Evolutionary conservation across 2,888 invertebrate species (phyloP), one percentile per base, ranked within the genome.

Genomic region (Agriopis aurantiaria): DNA sequence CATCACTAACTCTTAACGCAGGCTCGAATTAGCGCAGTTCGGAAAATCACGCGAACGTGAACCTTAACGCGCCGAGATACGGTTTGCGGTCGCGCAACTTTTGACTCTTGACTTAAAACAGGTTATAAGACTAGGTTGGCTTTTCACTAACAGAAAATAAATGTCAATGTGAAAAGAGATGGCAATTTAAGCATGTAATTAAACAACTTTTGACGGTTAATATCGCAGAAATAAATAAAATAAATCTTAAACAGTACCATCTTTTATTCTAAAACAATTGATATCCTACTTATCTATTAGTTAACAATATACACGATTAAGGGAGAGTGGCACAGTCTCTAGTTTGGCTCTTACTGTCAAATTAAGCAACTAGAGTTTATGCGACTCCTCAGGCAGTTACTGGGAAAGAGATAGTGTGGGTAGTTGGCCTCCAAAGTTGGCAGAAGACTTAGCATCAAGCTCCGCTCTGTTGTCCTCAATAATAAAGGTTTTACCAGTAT

Each of bases 401-500:
- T 91, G 87, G 64, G 84, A 87, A 23, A 93, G 75, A 46, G 87
- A 77, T 10, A 94, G 82, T 12, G 87, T 80, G 0, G 93, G 89
- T 46, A 93, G 77, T 58, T 84, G 80, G 48, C 79, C 82, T 53
- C 81, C 82, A 62, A 84, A 82, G 3, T 82, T 81, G 43, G 78
- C 52, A 76, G 85, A 88, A 33, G 72, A 58, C 49, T 82, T 84
- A 7, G 72, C 67, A 74, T 95, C 94, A 48, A 94, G 75, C 76
- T 88, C 88, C 41, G 92, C 92, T 81, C 97, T 95, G 82, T 97
- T 97, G 82, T 98, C 97, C 92, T 97, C 97, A 75, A 98, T 89
- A 52, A 97, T 95, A 65, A 98, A 97, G 9, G 96, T 96, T 78
- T 96, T 96, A 51, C 95, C 95, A 12, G 96, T 96, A 84, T 96